Base-by-base conservation (phyloP, 2,888 invertebrate species). In the Leptopilina myrica region DNA sequence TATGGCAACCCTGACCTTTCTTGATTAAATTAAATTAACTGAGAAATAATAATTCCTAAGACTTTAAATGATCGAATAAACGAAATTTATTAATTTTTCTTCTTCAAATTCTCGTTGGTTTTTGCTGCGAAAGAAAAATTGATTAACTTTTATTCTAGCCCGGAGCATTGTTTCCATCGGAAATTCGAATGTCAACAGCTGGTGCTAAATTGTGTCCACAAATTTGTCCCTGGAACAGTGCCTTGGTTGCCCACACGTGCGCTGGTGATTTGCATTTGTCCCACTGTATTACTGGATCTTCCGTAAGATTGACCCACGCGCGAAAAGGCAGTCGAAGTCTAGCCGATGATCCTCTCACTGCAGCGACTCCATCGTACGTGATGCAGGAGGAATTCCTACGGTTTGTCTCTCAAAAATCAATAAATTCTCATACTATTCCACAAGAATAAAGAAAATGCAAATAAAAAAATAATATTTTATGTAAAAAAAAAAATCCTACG, bases 321-420 rank as follows among this genome's bases (percentile, higher is more conserved):
- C 95, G 95, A 86, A 95, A 94, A 90, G 95, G 95, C 5, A 94
- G 95, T 8, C 92, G 94, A 83, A 94, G 93, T 81, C 92, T 97
- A 86, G 94, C 95, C 0, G 97, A 97, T 85, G 97, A 98, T 92
- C 97, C 98, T 0, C 92, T 96, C 0, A 97, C 96, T 87, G 98
- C 98, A 0, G 99, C 99, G 0, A 96, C 98, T n/a, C 98, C 99
- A 0, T 98, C 98, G 1, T 99, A 99, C 92, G 98, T 99, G 0
- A 98, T 98, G 91, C 99, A 99, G 92, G 99, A 99, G 91, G 99
- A 99, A 92, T 99, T 99, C 92, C 89, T 89, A 14, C 88, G 92
- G 91, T 91, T 49, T 12, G 15, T n/a, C 12, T 11, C 33, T 64
- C 40, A 8, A 65, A 65, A 65, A 40, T n/a, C 62, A 43, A 12